A percentile compares a stretch with the other conserved stretches of the same genome.
Evolutionary conservation across 1,140 invertebrate genomes (phyloP).

Genomic region (Battus philenor): DNA sequence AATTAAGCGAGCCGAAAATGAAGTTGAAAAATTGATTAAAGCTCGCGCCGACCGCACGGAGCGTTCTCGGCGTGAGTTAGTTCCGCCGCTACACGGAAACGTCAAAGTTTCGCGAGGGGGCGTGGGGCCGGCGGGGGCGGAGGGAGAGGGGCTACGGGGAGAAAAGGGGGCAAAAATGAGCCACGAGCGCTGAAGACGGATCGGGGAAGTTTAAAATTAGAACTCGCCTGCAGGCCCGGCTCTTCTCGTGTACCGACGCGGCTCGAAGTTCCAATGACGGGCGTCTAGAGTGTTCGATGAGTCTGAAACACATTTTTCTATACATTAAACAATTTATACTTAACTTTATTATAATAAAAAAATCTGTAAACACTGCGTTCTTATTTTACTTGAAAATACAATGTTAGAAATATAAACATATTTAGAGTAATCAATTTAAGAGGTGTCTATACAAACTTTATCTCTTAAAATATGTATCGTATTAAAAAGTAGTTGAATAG

Average conservation of each 20-base stretch:
- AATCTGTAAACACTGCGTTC: too few species aligned
- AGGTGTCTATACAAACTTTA: too few species aligned
- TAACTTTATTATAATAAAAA: too few species aligned
- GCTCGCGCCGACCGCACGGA: constrained; percentile 44
- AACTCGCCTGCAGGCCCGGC: constrained; percentile 22
- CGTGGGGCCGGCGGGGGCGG: constrained; percentile 16
- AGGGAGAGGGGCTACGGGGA: constrained; percentile 16
- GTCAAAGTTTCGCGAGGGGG: constrained; percentile 53
- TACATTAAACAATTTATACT: too few species aligned
- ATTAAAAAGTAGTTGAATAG: too few species aligned
- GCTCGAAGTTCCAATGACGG: not conserved
- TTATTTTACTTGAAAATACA: too few species aligned
- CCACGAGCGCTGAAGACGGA: constrained; percentile 49
- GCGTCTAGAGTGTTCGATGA: constrained; percentile 1
- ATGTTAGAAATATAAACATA: too few species aligned
- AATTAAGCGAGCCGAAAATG: constrained; percentile 51
- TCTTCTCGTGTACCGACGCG: constrained; percentile 1
- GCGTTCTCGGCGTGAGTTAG: constrained; percentile 38
- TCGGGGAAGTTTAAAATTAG: constrained; percentile 55
- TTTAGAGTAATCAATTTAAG: too few species aligned
- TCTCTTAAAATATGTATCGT: too few species aligned
- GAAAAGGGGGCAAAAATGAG: constrained; percentile 50
- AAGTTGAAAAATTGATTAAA: constrained; percentile 72
- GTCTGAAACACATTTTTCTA: too few species aligned
- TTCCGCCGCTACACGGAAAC: constrained; percentile 46